phyloP scores from a whole-genome alignment of 2,113 vertebrate species.

The Arvicanthis niloticus region DNA sequence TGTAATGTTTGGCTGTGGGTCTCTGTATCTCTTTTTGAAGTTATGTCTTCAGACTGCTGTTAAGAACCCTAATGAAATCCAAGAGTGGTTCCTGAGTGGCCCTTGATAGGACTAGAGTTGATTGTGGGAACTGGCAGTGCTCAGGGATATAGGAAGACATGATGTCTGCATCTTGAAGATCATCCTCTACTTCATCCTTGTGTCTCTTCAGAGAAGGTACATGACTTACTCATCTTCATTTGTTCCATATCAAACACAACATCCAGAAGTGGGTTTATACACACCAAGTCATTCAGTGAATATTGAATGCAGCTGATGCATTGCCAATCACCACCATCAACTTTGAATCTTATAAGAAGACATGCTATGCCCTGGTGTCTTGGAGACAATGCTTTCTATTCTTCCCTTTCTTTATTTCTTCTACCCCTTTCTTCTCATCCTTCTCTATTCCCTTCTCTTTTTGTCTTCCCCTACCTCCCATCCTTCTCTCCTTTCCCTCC shows the following conservation, averaged over 20 bases:
- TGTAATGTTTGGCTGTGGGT: too few relatives aligned
- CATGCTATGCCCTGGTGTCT: not conserved
- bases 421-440: not conserved
- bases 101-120: not conserved
- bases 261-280: not conserved
- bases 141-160: not conserved
- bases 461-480: not conserved
- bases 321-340: not conserved
- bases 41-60: not conserved
- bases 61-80: not conserved
- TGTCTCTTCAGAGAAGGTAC: not conserved
- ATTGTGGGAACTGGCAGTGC: not conserved
- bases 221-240: not conserved
- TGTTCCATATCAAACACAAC: not conserved
- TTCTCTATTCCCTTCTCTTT: not conserved
- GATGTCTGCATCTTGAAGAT: not conserved
- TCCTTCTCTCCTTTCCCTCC: not conserved
- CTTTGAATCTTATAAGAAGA: not conserved
- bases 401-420: not conserved
- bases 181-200: not conserved
- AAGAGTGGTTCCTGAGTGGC: not conserved
- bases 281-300: too few relatives aligned
- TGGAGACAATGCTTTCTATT: not conserved
- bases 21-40: too few relatives aligned
- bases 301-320: not conserved